phyloP scores from a whole-genome alignment of 2,113 vertebrate species.

The Catharus fuscescens region DNA sequence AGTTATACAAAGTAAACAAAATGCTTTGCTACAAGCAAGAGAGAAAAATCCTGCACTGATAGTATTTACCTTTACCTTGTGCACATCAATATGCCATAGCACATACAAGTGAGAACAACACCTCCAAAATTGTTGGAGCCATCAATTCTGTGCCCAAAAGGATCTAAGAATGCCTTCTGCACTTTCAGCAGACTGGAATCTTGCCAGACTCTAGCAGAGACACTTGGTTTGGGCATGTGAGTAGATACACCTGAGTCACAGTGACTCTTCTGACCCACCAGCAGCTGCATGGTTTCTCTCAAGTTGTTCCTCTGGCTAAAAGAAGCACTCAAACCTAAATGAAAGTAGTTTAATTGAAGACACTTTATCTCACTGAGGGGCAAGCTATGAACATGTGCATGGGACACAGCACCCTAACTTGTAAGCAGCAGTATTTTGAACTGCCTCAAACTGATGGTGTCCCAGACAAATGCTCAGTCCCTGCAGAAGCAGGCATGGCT shows the following conservation, averaged over 20 bases:
- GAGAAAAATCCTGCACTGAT: neutral
- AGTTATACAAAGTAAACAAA: neutral
- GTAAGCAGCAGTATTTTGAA: neutral
- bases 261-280: neutral
- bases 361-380: neutral
- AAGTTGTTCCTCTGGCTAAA: neutral
- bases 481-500: neutral
- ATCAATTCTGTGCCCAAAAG: neutral
- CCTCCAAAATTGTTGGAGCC: neutral
- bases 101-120: neutral
- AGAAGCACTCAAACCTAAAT: neutral
- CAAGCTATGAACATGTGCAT: neutral
- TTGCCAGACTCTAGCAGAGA: neutral
- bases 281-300: neutral
- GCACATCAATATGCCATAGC: neutral
- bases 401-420: neutral
- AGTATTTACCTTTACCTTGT: neutral
- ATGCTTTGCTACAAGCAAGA: neutral
- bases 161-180: neutral
- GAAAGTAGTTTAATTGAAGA: neutral
- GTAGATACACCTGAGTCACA: neutral
- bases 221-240: neutral
- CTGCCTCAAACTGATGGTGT: neutral
- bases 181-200: neutral
- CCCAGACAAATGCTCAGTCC: neutral